Evolutionary conservation across 2,797 vertebrate genomes (phyloP).

Genomic region (Chromobotia macracanthus): DNA sequence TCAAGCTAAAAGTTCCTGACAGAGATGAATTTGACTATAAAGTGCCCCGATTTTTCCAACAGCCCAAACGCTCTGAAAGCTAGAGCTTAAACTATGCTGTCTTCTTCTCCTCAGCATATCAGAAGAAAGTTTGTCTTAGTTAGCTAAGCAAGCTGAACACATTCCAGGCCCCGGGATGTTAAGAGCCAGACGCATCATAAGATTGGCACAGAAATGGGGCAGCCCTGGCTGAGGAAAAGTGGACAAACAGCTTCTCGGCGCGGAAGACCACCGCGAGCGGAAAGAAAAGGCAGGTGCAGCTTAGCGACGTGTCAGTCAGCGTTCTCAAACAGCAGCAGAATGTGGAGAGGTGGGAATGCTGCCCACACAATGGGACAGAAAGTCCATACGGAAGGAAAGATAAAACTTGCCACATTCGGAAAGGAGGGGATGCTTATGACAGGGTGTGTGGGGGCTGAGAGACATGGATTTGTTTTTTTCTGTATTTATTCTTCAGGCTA

Average conservation of each 20-base stretch:
- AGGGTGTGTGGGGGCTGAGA: slow-evolving; percentile 21
- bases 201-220: slow-evolving; percentile 49
- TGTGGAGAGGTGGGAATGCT: slow-evolving; percentile 43
- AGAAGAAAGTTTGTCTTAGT: slow-evolving; percentile 47
- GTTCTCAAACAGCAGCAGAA: slow-evolving; percentile 44
- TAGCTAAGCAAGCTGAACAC: slow-evolving; percentile 40
- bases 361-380: slow-evolving; percentile 41
- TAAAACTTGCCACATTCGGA: slow-evolving; percentile 39
- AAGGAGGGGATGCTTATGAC: slow-evolving; percentile 24
- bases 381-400: slow-evolving; percentile 45
- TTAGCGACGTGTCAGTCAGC: slow-evolving; percentile 55
- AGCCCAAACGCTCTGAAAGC: slow-evolving; percentile 19
- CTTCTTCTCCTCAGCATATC: slow-evolving; percentile 15
- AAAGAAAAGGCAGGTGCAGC: slow-evolving; percentile 56
- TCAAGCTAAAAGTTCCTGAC: slow-evolving; percentile 10
- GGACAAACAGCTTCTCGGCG: slow-evolving; percentile 36
- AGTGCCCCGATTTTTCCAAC: slow-evolving; percentile 20
- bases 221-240: slow-evolving; percentile 44
- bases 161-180: slow-evolving; percentile 32
- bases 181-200: slow-evolving; percentile 42
- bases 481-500: slow-evolving; percentile 24
- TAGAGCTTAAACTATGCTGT: slow-evolving; percentile 19
- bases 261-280: slow-evolving; percentile 42
- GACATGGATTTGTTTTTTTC: slow-evolving; percentile 34
- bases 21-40: slow-evolving; percentile 11